Evolutionary conservation across 2,888 invertebrate genomes (phyloP), one percentile per base, ranked within the genome.

Genomic region (Drosophila conformis): DNA sequence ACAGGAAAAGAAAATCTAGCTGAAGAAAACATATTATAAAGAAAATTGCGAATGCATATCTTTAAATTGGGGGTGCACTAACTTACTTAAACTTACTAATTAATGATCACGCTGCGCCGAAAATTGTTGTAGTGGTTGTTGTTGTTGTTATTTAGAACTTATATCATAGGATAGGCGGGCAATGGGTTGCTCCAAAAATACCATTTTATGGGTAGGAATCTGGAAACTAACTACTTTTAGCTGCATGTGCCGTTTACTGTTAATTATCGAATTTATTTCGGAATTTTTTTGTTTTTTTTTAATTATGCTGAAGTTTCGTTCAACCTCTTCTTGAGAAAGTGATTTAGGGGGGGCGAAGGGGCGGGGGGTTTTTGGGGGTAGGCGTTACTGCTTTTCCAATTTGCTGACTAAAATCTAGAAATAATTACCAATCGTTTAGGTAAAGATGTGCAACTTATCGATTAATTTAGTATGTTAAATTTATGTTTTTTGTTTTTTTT

Each of bases 371-470:
- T 40, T 18, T 38, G 27, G 51, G 51, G 63, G 40, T 46, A 25
- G 70, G 60, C 51, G 67, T 66, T 71, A 66, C 61, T 78, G 64
- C 49, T 61, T 64, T 77, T 60, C 62, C 69, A 62, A 74, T 73
- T 69, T 61, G 72, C 81, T 80, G 73, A 79, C 72, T 88, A 84
- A 86, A 77, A 78, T 78, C 87, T 87, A 87, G 75, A 79, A 83
- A 84, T 91, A 91, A 91, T 91, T 91, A 91, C 91, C 91, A 91
- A 90, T 84, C 80, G 79, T 76, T 85, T 87, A 85, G 91, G 91
- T 90, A 91, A 91, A 91, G 91, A 91, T 91, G 91, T 87, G 87
- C 87, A 83, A 88, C 87, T 88, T 87, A 87, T 76, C 73, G 73
- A 60, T 82, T 78, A 76, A 79, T 81, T 83, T 82, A 72, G 71